Conservation (phyloP, 2,888 invertebrate genomes). For the Thereva nobilitata region DNA sequence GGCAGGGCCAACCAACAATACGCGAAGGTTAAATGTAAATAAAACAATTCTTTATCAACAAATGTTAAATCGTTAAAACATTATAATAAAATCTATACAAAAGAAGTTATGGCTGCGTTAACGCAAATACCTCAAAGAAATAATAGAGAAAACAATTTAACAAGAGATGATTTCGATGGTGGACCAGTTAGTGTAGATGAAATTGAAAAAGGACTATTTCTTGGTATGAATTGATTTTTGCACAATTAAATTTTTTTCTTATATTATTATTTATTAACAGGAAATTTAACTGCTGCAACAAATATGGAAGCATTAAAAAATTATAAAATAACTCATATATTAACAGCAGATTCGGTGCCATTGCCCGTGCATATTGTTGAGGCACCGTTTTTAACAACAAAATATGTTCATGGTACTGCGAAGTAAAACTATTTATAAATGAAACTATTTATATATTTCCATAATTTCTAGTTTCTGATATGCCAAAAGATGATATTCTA, state of each 20-base stretch:
- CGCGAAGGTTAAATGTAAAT: no score
- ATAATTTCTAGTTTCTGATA: constrained; percentile 71
- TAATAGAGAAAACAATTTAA: constrained; percentile 43
- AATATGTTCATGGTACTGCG: constrained; percentile 74
- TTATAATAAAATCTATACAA: not conserved
- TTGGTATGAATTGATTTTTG: constrained; percentile 47
- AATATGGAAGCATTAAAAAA: constrained; percentile 69
- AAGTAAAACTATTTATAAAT: constrained; percentile 14
- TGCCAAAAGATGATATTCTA: constrained; percentile 82
- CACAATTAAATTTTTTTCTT: not conserved
- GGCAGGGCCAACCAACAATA: no score
- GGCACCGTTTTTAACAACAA: constrained; percentile 68
- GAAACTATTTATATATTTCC: constrained; percentile 39
- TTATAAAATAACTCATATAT: constrained; percentile 72
- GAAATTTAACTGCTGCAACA: constrained; percentile 80
- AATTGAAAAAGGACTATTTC: constrained; percentile 54
- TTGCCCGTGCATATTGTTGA: constrained; percentile 74
- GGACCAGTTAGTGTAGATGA: constrained; percentile 58
- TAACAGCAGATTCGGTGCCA: constrained; percentile 84
- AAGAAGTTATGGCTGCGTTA: constrained; percentile 3
- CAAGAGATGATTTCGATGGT: constrained; percentile 57
- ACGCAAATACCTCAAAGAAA: constrained; percentile 20
- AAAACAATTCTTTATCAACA: no score
- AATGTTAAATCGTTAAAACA: not conserved
- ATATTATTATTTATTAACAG: constrained; percentile 55